Evolutionary conservation across 2,888 invertebrate genomes (phyloP).

Genomic region (Clusia tigrina): DNA sequence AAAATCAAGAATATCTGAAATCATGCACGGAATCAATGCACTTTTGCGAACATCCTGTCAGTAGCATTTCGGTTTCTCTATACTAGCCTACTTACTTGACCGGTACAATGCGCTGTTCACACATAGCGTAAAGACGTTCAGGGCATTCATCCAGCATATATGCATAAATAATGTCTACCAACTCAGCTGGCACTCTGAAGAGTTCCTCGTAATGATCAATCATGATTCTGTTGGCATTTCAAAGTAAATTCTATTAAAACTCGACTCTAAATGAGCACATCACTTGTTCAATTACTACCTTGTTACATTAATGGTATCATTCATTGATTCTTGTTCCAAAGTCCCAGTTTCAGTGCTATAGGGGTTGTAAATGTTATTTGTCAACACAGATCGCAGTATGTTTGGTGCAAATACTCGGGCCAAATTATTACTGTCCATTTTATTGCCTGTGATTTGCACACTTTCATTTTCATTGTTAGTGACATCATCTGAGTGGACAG

Average conservation of each 20-base stretch:
- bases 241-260: too few species aligned
- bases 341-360: slow-evolving; percentile 21
- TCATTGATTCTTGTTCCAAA: slow-evolving; percentile 68
- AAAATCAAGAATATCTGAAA: too few species aligned
- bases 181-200: slow-evolving; percentile 79
- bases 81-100: neutral
- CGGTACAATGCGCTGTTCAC: slow-evolving; percentile 57
- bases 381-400: slow-evolving; percentile 77
- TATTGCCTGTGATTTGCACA: slow-evolving; percentile 72
- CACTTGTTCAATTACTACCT: slow-evolving; percentile 64
- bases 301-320: slow-evolving; percentile 89
- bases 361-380: slow-evolving; percentile 55
- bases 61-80: neutral
- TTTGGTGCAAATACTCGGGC: slow-evolving; percentile 96
- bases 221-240: slow-evolving; percentile 65
- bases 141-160: slow-evolving; percentile 87
- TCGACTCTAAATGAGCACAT: slow-evolving; percentile 3
- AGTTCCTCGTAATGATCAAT: slow-evolving; percentile 78
- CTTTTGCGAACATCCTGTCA: neutral
- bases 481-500: slow-evolving; percentile 54
- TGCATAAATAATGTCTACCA: slow-evolving; percentile 86
- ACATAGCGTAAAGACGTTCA: slow-evolving; percentile 76
- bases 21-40: too few species aligned
- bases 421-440: slow-evolving; percentile 92
- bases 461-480: slow-evolving; percentile 43